phyloP scores from a whole-genome alignment of 2,888 invertebrate species.

The Sipha maydis region DNA sequence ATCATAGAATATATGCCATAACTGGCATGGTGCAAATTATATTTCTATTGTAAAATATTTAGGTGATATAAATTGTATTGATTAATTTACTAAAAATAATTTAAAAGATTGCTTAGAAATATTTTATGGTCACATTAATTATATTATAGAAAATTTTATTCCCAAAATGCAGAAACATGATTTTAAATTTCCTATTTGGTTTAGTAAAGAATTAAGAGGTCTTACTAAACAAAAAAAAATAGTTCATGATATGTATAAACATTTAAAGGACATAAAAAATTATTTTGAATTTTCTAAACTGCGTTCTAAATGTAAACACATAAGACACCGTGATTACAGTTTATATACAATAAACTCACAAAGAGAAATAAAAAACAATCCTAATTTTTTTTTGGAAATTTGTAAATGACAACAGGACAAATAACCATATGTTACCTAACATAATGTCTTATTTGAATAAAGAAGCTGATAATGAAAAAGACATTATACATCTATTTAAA shows the following conservation, averaged over 20 bases:
- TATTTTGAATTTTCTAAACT: background rate
- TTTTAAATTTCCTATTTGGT: background rate
- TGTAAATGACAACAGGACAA: background rate
- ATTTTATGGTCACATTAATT: background rate
- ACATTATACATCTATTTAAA: background rate
- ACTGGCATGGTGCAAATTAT: background rate
- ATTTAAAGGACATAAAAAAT: background rate
- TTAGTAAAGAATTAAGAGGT: background rate
- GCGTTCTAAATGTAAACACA: background rate
- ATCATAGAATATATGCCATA: no score
- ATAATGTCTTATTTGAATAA: background rate
- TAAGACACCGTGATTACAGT: background rate
- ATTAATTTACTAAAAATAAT: background rate
- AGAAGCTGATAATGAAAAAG: background rate
- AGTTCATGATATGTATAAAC: background rate
- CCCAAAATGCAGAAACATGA: background rate
- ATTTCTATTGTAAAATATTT: background rate
- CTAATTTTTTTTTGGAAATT: constrained; percentile 10
- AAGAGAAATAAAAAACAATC: background rate
- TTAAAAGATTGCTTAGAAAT: background rate
- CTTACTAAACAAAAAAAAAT: constrained; percentile 30
- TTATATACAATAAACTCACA: background rate
- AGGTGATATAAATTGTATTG: background rate
- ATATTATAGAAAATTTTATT: background rate
- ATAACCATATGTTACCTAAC: background rate